Base-by-base conservation (phyloP, 2,888 invertebrate genomes). In the Ennomos quercinarius region DNA sequence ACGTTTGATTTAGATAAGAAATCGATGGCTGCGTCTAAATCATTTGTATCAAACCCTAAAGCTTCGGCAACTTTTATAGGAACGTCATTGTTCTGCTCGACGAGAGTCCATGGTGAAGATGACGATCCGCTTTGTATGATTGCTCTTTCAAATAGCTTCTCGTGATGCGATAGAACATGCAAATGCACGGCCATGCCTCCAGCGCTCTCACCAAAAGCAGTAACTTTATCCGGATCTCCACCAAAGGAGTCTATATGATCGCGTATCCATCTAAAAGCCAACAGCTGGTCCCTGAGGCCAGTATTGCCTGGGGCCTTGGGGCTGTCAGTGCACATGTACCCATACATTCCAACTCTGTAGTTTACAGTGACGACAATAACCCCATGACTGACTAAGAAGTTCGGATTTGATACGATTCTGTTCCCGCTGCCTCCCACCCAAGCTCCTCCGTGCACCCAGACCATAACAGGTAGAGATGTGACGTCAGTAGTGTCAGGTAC, bases 251-350 rank as follows among this genome's bases (percentile, higher is more conserved):
- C 62, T 11, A 79, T 79, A 52, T 80, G 74, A 6, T 70, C 63
- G 17, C 71, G 67, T 1, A 78, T 53, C 80, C 80, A 80, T 39
- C 64, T 57, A 1, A 80, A 36, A 0, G 72, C 79, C 27, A 72
- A 39, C 0, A 68, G 13, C 40, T 74, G 74, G 42, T 79, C 79
- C 56, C 71, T 79, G 2, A 79, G 43, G 0, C 78, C 80, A 56
- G 74, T 71, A 47, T 79, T 80, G 5, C 80, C 80, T 2, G 78
- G 73, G 6, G 74, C 64, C 4, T 71, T 70, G 1, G 69, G 64
- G 4, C 60, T 71, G 34, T 72, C 67, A 0, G 70, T 46, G 43
- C 77, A 74, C 48, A 80, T 59, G n/a, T 76, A 80, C 0, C 79
- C 79, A 13, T 73, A 75, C 5, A 71, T 66, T 0, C 78, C 78